Conservation (phyloP, 2,113 vertebrate species). For the Myodes glareolus region DNA sequence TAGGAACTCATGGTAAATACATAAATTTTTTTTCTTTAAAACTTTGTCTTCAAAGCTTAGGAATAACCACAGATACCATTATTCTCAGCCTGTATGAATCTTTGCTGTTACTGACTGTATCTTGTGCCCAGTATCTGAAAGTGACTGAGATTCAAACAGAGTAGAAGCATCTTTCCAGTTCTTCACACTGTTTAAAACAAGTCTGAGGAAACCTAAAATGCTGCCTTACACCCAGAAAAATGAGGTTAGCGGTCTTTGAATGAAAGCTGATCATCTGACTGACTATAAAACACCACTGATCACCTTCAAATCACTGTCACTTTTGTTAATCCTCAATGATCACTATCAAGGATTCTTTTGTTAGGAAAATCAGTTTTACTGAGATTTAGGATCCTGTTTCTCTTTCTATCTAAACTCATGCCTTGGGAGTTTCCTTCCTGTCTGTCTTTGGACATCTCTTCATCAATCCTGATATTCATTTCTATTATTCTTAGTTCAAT, state of each 20-base stretch:
- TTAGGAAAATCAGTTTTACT: neutral
- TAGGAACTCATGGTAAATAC: neutral
- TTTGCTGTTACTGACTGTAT: neutral
- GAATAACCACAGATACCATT: neutral
- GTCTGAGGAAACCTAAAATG: neutral
- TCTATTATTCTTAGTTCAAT: too few relatives aligned
- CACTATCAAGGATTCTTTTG: neutral
- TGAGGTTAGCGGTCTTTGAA: neutral
- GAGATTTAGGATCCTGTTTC: fast-evolving
- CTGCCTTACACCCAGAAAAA: neutral
- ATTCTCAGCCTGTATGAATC: neutral
- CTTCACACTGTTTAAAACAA: neutral
- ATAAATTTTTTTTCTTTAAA: neutral
- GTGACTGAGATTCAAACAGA: neutral
- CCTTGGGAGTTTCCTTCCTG: too few relatives aligned
- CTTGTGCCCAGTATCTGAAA: neutral
- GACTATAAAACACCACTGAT: neutral
- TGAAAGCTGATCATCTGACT: neutral
- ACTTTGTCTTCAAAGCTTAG: neutral
- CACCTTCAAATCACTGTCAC: neutral
- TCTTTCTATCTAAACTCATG: neutral
- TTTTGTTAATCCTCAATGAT: neutral
- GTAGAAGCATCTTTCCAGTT: neutral
- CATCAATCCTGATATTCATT: too few relatives aligned
- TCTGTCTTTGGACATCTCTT: neutral